A percentile compares a stretch with the other conserved stretches of the same genome.
Evolutionary conservation across 1,140 invertebrate genomes (phyloP).

Genomic region (Triops longicaudatus): DNA sequence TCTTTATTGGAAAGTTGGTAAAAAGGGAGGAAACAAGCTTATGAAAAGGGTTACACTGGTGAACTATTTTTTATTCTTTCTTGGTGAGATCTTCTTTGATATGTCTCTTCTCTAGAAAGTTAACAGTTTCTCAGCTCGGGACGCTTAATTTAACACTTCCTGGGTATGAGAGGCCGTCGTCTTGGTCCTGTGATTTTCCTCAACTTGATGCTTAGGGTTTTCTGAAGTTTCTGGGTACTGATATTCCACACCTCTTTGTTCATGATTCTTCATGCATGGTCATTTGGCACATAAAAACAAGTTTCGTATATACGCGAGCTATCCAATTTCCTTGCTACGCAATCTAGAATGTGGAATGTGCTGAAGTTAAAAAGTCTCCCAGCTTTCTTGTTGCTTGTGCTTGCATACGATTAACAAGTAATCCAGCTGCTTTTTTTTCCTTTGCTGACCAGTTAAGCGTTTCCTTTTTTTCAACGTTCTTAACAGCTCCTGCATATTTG

Average conservation of each 20-base stretch:
- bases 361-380: background rate
- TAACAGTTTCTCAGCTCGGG: too few species aligned
- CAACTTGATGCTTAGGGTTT: too few species aligned
- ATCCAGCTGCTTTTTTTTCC: background rate
- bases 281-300: background rate
- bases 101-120: too few species aligned
- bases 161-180: background rate
- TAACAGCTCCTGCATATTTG: background rate
- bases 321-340: constrained; percentile 1
- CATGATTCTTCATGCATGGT: background rate
- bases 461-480: background rate
- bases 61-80: too few species aligned
- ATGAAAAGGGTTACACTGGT: too few species aligned
- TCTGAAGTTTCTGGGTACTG: background rate
- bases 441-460: background rate
- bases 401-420: constrained; percentile 6
- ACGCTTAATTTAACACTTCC: background rate
- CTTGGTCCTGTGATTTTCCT: too few species aligned
- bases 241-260: background rate
- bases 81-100: too few species aligned
- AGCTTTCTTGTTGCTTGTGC: background rate
- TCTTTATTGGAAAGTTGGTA: too few species aligned
- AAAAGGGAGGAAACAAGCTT: too few species aligned
- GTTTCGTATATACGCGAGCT: background rate
- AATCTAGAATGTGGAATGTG: background rate